Percentiles rank a stretch among this genome's conserved stretches.
Conservation (phyloP, 2,888 invertebrate genomes). For the Macaria notata region DNA sequence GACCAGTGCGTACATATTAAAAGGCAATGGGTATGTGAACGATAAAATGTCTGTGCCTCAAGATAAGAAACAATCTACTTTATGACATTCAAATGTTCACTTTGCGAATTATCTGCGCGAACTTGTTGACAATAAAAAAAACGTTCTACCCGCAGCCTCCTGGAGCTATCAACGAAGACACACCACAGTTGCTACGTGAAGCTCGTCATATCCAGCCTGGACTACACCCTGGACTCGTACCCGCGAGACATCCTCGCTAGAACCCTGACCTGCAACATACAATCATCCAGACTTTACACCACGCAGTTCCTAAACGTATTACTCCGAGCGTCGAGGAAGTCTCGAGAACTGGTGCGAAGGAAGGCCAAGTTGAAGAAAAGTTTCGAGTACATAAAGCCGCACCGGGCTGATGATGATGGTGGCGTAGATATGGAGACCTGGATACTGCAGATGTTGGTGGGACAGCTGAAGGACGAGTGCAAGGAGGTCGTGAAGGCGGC, state of each 20-base stretch:
- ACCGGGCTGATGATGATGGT: conserved; percentile 52
- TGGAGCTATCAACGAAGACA: conserved; percentile 90
- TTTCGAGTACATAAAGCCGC: conserved; percentile 54
- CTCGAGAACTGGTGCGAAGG: conserved; percentile 65
- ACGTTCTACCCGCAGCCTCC: conserved; percentile 78
- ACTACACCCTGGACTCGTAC: conserved; percentile 90
- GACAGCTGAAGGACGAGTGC: conserved; percentile 92
- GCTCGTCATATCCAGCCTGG: conserved; percentile 94
- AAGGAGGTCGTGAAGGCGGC: conserved; percentile 91
- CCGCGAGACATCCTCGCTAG: conserved; percentile 85
- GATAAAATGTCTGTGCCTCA: too few species aligned
- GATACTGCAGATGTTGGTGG: conserved; percentile 92
- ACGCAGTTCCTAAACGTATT: conserved; percentile 95
- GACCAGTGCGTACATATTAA: too few species aligned
- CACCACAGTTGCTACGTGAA: conserved; percentile 97
- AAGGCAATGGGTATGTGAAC: too few species aligned
- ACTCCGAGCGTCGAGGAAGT: conserved; percentile 85
- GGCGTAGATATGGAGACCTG: conserved; percentile 89
- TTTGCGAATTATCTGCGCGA: too few species aligned
- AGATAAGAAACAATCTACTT: too few species aligned
- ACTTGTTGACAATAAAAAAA: too few species aligned
- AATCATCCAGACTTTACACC: conserved; percentile 88
- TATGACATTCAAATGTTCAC: too few species aligned
- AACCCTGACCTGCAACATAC: conserved; percentile 81
- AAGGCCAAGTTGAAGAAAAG: conserved; percentile 70